A percentile compares a stretch with the other conserved stretches of the same genome.
Evolutionary conservation across 2,797 vertebrate genomes (phyloP).

Genomic region (Pseudochaenichthys georgianus): DNA sequence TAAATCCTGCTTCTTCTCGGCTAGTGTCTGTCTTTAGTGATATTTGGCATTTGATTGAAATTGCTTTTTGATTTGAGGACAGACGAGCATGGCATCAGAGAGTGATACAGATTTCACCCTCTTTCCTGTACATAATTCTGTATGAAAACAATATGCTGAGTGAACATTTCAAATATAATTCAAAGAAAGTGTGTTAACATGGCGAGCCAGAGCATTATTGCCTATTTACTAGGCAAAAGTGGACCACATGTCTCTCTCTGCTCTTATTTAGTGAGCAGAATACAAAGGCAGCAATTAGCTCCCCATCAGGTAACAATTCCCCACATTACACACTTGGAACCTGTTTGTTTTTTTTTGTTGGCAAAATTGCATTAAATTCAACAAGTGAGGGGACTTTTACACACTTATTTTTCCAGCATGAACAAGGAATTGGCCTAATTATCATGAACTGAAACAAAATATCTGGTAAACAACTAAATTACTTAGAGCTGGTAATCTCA

Average conservation of each 20-base stretch:
- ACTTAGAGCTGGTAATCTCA: neutral
- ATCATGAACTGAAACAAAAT: constrained; percentile 3
- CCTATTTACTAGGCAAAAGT: constrained; percentile 49
- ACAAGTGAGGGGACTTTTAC: neutral
- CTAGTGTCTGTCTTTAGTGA: constrained; percentile 32
- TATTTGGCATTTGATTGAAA: constrained; percentile 41
- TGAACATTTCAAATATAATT: constrained; percentile 25
- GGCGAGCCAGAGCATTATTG: constrained; percentile 33
- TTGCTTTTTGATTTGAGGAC: constrained; percentile 31
- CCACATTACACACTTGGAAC: constrained; percentile 30
- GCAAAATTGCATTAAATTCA: constrained; percentile 21
- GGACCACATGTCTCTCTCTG: constrained; percentile 54
- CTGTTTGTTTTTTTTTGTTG: neutral
- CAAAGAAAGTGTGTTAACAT: constrained; percentile 30
- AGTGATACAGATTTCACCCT: constrained; percentile 21
- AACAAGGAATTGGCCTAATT: neutral
- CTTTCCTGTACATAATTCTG: neutral
- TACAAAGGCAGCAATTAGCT: constrained; percentile 51
- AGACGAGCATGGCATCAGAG: neutral
- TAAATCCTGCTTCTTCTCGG: constrained; percentile 36
- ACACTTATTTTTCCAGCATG: neutral
- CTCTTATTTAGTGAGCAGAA: constrained; percentile 46
- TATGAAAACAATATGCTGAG: no score
- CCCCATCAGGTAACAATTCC: constrained; percentile 44
- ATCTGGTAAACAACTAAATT: neutral